Evolutionary conservation across 2,888 invertebrate species (phyloP), one percentile per base, ranked within the genome.

Genomic region (Fragum sueziense): DNA sequence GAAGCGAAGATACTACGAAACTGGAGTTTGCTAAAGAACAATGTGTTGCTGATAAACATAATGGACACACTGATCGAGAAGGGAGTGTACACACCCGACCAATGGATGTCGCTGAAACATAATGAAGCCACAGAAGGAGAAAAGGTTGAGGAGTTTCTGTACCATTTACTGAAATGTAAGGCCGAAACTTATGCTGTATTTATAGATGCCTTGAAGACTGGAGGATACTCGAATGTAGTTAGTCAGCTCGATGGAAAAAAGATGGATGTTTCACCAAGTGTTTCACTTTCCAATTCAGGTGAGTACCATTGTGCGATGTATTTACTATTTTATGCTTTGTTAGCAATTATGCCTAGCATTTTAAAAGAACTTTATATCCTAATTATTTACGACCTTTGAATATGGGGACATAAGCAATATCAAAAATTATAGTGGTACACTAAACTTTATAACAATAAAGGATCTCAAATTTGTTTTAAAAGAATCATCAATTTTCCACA

Each of bases 1-100:
- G 85, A 85, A 59, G 70, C 79, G 25, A 84, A 84, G 37, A 82
- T 85, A 41, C 62, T 84, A 20, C 80, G 76, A 77, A 71, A 85
- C 62, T 85, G 85, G 85, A 82, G 85, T n/a, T 70, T 78, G 4
- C 65, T 85, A 9, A 85, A 85, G 75, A 82, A 80, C 65, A 68
- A 76, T 1, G 62, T 85, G 17, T 41, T 70, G 14, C n/a, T 85
- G 1, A 57, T 37, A 27, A 76, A 80, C 27, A 70, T 85, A 4
- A 70, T 85, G 1, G 85, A 85, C 37, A 84, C 84, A 2, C 52
- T 85, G 14, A 85, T 85, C 17, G 85, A 85, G 62, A 82, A 80
- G 20, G 79, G 80, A 1, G 52, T 84, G 11, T 54, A 80, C 6
- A 76, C 85, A 17, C 82, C 82, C 4, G 80, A 84, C 51, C 76